These are phyloP conservation scores for Strix aluco DNA, from an alignment of 2,113 vertebrate genomes.

Conservation along the genomic window DNA sequence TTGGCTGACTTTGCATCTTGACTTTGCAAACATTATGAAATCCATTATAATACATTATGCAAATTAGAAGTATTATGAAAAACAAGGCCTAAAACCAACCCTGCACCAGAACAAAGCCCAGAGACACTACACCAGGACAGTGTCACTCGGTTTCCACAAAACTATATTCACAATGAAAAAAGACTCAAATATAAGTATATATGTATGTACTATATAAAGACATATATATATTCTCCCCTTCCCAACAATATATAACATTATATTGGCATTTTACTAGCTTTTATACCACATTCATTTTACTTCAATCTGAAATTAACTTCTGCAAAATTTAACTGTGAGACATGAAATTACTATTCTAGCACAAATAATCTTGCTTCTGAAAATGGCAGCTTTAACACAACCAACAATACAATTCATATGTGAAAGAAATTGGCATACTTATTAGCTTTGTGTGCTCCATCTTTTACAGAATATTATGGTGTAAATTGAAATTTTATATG, in stretches of 20 bases:
- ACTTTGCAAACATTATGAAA: not conserved
- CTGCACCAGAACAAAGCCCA: not conserved
- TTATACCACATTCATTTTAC: slow-evolving; percentile 68
- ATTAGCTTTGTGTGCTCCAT: slow-evolving; percentile 72
- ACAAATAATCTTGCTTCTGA: slow-evolving; percentile 73
- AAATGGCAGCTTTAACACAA: slow-evolving; percentile 71
- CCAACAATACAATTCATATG: slow-evolving; percentile 65
- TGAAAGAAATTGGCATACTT: slow-evolving; percentile 74
- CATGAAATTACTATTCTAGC: slow-evolving; percentile 67
- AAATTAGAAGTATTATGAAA: not conserved
- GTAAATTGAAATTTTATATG: slow-evolving; percentile 79
- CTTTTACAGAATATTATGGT: slow-evolving; percentile 73
- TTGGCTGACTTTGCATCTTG: not conserved
- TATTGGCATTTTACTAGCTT: slow-evolving; percentile 57
- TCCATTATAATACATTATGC: not conserved
- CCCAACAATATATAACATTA: not conserved
- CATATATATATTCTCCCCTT: not conserved
- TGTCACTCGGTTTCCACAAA: not conserved
- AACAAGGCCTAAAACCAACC: not conserved
- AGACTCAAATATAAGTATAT: not conserved
- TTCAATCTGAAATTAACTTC: slow-evolving; percentile 78
- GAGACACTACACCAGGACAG: not conserved
- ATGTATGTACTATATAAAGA: not conserved
- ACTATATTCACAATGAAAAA: not conserved
- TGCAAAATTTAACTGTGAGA: slow-evolving; percentile 76